Conservation (phyloP, 2,113 vertebrate genomes). For the Aplodontia rufa region DNA sequence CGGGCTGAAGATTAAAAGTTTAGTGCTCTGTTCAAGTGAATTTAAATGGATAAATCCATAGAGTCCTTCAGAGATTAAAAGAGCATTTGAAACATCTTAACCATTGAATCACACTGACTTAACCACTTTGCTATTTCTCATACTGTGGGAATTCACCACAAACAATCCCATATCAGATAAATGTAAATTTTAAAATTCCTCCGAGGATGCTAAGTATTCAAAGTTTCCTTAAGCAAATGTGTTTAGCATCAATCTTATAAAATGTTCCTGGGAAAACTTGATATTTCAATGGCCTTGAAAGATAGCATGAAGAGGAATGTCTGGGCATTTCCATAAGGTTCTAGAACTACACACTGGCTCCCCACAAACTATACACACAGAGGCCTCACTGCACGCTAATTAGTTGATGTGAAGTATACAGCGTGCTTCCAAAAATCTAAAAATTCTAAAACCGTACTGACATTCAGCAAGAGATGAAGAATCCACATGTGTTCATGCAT, state of each 20-base stretch:
- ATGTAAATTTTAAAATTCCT: slow-evolving; percentile 18
- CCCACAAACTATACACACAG: not conserved
- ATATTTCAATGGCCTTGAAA: not conserved
- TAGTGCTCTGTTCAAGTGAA: not conserved
- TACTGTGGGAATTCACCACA: slow-evolving; percentile 2
- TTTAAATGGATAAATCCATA: not conserved
- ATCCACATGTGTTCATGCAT: not conserved
- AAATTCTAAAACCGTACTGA: not conserved
- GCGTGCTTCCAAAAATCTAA: not conserved
- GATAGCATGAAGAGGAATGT: not conserved
- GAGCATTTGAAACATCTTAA: not conserved
- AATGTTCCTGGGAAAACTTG: slow-evolving; percentile 53
- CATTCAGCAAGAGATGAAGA: not conserved
- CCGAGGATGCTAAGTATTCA: not conserved
- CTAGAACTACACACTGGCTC: not conserved
- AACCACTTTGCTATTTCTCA: not conserved
- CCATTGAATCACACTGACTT: not conserved
- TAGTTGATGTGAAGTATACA: not conserved
- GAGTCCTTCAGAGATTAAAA: not conserved
- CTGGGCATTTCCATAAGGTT: not conserved
- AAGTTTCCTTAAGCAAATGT: not conserved
- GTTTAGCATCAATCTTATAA: not conserved
- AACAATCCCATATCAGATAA: not conserved
- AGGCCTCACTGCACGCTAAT: not conserved
- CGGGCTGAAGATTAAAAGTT: not conserved